These are phyloP conservation scores for Nephrotoma guestfalica DNA, from an alignment of 2,888 invertebrate species.

Conservation along the genomic window DNA sequence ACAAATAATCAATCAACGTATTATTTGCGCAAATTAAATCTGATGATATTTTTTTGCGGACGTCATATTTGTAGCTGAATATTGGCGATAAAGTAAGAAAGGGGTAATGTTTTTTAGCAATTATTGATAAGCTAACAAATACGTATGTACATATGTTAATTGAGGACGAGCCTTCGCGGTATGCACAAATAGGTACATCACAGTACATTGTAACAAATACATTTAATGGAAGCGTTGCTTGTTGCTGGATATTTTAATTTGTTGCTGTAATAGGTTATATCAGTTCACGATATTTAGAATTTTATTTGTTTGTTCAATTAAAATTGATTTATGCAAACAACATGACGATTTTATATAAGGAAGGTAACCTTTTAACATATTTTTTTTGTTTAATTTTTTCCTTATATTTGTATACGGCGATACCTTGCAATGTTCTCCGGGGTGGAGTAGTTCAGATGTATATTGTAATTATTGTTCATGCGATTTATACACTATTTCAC, in stretches of 20 bases:
- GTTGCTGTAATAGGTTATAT: background rate
- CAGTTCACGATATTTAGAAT: background rate
- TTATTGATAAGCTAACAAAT: background rate
- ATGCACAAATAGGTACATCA: background rate
- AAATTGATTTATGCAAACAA: background rate
- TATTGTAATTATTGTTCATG: background rate
- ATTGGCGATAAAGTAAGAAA: background rate
- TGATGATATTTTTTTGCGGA: background rate
- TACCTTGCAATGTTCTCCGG: background rate
- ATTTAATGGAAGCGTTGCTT: background rate
- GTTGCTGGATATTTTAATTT: background rate
- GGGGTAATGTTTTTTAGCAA: background rate
- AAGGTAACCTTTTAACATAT: background rate
- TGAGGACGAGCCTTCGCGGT: background rate
- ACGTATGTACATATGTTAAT: background rate
- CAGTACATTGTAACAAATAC: background rate
- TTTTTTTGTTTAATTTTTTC: background rate
- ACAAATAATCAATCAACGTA: background rate
- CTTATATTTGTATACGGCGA: background rate
- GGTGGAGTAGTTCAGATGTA: background rate
- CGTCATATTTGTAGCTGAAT: background rate
- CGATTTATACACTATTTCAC: background rate
- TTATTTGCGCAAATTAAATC: background rate
- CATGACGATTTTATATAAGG: background rate
- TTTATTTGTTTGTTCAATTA: background rate